A percentile compares a stretch with the other conserved stretches of the same genome.
Evolutionary conservation across 2,113 vertebrate genomes (phyloP).

Genomic region (Macquaria ambigua): DNA sequence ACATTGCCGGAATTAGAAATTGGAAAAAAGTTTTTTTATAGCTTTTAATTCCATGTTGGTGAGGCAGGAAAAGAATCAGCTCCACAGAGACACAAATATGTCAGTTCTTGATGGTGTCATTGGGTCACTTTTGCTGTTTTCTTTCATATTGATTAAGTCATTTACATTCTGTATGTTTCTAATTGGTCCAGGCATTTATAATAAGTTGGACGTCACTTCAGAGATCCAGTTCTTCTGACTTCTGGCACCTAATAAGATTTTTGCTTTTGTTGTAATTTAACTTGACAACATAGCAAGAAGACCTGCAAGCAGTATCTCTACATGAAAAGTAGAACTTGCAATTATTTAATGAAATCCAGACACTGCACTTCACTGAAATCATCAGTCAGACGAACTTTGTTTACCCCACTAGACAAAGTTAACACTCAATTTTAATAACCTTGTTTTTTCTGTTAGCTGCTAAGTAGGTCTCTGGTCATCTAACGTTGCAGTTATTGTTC

Average conservation of each 20-base stretch:
- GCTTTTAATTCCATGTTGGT: neutral
- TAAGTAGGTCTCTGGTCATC: neutral
- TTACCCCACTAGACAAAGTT: slow-evolving; percentile 6
- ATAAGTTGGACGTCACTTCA: neutral
- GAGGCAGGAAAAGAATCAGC: neutral
- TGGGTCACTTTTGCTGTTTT: neutral
- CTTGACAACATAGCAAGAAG: neutral
- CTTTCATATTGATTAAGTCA: neutral
- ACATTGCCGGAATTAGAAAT: neutral
- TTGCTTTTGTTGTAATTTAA: neutral
- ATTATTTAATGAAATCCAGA: neutral
- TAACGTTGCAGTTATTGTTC: neutral
- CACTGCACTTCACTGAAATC: slow-evolving; percentile 11
- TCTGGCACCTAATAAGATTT: neutral
- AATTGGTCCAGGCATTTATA: neutral
- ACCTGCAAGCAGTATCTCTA: neutral
- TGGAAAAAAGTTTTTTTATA: neutral
- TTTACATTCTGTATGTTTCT: slow-evolving; percentile 10
- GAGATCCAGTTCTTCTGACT: neutral
- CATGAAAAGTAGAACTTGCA: neutral
- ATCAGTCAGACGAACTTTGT: neutral
- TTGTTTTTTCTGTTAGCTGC: neutral
- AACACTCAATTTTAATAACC: neutral
- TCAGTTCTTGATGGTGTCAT: neutral
- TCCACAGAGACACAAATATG: neutral